Base-by-base conservation (phyloP, 2,888 invertebrate species). In the Ptilodon capucinus region DNA sequence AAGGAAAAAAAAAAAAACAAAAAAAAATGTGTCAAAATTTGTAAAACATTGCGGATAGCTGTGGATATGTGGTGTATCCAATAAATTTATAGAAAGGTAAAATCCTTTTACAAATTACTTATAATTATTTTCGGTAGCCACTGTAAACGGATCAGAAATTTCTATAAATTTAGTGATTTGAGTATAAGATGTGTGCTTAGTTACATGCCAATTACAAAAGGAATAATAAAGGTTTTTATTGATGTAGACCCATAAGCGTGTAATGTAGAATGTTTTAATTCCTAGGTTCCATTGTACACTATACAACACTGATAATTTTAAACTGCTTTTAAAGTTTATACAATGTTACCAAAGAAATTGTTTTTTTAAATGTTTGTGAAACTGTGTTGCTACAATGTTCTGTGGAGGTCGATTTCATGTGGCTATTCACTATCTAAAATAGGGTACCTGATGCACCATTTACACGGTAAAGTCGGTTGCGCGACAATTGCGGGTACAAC, bases 221-320 rank as follows among this genome's bases (percentile, higher is more conserved):
- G 8, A 49, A 54, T 55, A 52, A 48, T 46, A 49, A 58, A 39
- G 43, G 68, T 41, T 63, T 56, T 55, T 11, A 40, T 46, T 50
- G 44, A 67, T 73, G 84, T 87, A 88, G 88, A 89, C 88, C 89
- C 87, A 89, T 73, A 71, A 77, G 79, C 71, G 85, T 84, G 79
- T 83, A 58, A 76, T 79, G 81, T 82, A 64, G 59, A 70, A 77
- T 80, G 74, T 73, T 58, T 57, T n/a, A n/a, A 57, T 23, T 57
- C 46, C 60, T 48, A 45, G 45, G 14, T n/a, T 9, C 18, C 23
- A 38, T 34, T 39, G 39, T 40, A 48, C 43, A 40, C 39, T 34
- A 28, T 16, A 36, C 17, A 14, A 16, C 16, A 41, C 16, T 23
- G 7, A 34, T 17, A 38, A 13, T n/a, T 28, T n/a, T 28, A 8